Percentiles rank a stretch among this genome's conserved stretches.
Evolutionary conservation across 2,113 vertebrate genomes (phyloP).

Genomic region (Heptranchias perlo): DNA sequence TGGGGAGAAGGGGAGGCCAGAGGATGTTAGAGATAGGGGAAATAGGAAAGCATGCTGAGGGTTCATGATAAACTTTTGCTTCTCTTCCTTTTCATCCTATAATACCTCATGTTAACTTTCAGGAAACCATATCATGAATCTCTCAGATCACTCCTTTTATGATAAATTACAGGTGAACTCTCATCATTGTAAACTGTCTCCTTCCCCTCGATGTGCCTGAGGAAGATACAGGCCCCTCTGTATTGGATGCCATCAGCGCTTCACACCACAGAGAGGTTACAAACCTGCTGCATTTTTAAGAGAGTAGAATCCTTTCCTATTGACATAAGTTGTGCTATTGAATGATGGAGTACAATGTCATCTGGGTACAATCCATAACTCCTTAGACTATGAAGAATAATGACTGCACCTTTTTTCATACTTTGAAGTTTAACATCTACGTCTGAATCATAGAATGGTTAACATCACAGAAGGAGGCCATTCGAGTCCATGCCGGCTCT

Average conservation of each 20-base stretch:
- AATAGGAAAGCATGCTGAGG: background rate
- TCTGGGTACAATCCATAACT: background rate
- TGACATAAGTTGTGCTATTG: background rate
- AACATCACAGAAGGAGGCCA: too few species aligned
- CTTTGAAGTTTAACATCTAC: too few species aligned
- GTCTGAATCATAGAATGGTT: too few species aligned
- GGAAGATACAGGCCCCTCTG: background rate
- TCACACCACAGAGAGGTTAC: background rate
- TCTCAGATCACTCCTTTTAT: background rate
- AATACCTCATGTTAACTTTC: background rate
- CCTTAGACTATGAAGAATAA: background rate
- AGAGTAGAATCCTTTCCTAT: background rate
- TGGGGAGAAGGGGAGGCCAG: background rate
- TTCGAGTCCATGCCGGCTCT: too few species aligned
- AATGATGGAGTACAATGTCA: background rate
- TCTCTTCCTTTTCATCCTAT: background rate
- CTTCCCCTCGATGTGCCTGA: background rate
- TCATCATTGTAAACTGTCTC: too few species aligned
- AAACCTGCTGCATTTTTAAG: background rate
- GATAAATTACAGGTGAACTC: background rate
- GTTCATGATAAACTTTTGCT: background rate
- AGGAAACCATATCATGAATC: background rate
- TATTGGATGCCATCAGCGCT: background rate
- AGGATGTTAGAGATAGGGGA: background rate
- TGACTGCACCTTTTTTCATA: background rate